Percentiles rank a stretch among this genome's conserved stretches.
Evolutionary conservation across 2,113 vertebrate species (phyloP).

Genomic region (Macquaria australasica): DNA sequence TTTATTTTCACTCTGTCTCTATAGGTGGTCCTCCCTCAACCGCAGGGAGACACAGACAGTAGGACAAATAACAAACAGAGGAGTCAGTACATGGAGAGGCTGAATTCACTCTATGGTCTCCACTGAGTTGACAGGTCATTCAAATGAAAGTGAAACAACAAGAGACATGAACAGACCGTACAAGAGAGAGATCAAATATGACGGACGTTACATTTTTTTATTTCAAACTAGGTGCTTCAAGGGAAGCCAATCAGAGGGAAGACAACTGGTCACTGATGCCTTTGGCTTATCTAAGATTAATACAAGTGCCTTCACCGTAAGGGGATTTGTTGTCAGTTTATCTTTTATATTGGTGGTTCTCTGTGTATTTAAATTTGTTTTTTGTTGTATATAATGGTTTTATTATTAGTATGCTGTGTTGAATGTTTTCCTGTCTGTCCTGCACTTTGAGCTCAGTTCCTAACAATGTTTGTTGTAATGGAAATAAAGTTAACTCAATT

Average conservation of each 20-base stretch:
- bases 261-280: not conserved
- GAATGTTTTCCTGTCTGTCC: not conserved
- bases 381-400: not conserved
- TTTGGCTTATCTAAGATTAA: not conserved
- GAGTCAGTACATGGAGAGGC: conserved; percentile 55
- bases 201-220: not conserved
- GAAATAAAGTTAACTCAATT: too few species aligned
- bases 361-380: not conserved
- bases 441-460: not conserved
- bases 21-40: not conserved
- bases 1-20: not conserved
- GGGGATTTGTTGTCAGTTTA: not conserved
- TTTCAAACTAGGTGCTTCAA: not conserved
- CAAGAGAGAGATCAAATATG: not conserved
- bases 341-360: not conserved
- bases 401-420: not conserved
- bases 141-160: too few species aligned
- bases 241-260: not conserved
- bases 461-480: too few species aligned
- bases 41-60: not conserved
- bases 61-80: not conserved
- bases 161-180: not conserved
- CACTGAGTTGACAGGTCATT: not conserved
- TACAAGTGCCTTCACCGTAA: not conserved
- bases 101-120: conserved; percentile 65